Evolutionary conservation across 2,888 invertebrate species (phyloP).

Genomic region (Pristionchus entomophagus): DNA sequence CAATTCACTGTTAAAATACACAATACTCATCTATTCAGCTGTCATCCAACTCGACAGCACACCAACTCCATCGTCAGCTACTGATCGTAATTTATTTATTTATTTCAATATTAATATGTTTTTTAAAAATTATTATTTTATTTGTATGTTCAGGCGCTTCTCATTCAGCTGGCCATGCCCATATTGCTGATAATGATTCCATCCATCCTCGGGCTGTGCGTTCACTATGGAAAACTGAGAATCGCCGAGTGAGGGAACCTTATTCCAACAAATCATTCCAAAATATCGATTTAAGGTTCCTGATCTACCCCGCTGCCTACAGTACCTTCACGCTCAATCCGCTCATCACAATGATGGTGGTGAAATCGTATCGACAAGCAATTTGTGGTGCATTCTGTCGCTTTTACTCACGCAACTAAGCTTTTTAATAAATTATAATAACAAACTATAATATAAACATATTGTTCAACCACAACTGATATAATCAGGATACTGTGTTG

Average conservation of each 20-base stretch:
- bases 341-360: background rate
- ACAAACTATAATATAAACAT: too few relatives aligned
- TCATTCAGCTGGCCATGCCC: background rate
- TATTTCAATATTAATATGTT: too few relatives aligned
- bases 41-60: background rate
- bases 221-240: background rate
- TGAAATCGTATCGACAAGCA: background rate
- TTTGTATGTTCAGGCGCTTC: background rate
- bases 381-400: too few relatives aligned
- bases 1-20: background rate
- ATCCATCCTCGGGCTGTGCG: background rate
- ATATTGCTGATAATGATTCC: background rate
- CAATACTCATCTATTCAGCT: background rate
- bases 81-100: too few relatives aligned
- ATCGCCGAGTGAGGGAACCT: background rate
- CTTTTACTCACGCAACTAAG: too few relatives aligned
- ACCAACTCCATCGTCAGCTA: background rate
- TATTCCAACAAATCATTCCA: background rate
- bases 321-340: background rate
- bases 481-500: too few relatives aligned
- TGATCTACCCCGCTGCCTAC: background rate
- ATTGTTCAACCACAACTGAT: too few relatives aligned
- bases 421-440: too few relatives aligned
- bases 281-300: background rate
- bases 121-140: background rate